Percentiles rank a stretch among this genome's conserved stretches.
Evolutionary conservation across 2,797 vertebrate genomes (phyloP).

Genomic region (Carcharodon carcharias): DNA sequence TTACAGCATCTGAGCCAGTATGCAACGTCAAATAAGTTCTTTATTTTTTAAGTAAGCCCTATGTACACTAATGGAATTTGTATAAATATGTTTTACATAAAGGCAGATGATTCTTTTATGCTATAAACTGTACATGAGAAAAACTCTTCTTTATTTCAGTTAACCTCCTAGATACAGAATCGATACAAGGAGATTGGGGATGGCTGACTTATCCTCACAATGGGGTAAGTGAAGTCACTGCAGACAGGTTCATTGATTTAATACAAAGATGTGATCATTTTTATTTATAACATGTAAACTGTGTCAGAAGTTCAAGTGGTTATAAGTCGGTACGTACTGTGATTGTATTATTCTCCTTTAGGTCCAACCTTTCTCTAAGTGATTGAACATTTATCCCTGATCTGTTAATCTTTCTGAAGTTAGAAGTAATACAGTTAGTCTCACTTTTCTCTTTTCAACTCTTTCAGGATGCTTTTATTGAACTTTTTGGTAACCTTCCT

Average conservation of each 20-base stretch:
- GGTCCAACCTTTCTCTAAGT: background rate
- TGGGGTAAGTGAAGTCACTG: conserved; percentile 54
- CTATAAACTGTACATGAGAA: background rate
- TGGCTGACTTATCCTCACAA: conserved; percentile 67
- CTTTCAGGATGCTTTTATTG: background rate
- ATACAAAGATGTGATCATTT: background rate
- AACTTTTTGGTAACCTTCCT: background rate
- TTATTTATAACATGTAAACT: background rate
- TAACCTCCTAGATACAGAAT: conserved; percentile 66
- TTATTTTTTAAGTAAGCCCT: background rate
- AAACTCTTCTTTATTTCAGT: conserved; percentile 55
- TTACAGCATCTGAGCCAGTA: background rate
- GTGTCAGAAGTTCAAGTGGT: background rate
- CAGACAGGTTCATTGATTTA: background rate
- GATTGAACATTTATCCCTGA: background rate
- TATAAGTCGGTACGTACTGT: background rate
- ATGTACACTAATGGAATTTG: background rate
- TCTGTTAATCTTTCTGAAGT: background rate
- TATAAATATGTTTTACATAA: background rate
- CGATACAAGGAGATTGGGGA: conserved; percentile 64
- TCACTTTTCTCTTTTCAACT: background rate
- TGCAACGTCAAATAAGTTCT: background rate
- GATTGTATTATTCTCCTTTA: background rate
- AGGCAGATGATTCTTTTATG: background rate
- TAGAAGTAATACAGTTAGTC: background rate